These are phyloP conservation scores for Pyrocephalus nanus DNA, from an alignment of 2,797 vertebrate genomes.

Conservation along the genomic window DNA sequence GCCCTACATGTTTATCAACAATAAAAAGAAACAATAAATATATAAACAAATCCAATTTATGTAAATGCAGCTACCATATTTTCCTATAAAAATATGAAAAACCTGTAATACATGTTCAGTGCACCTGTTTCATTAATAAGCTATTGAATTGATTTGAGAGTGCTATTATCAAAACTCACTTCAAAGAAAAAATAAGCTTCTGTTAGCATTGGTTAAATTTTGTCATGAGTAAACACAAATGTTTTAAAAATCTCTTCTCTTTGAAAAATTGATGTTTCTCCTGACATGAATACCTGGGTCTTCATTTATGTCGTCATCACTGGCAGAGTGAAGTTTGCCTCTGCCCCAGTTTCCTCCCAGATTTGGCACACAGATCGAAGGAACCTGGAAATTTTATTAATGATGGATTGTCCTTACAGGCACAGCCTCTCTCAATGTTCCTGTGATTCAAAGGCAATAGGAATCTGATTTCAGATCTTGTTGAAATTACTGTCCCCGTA, in stretches of 20 bases:
- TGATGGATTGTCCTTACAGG: not conserved
- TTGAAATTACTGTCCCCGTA: not conserved
- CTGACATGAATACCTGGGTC: not conserved
- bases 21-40: not conserved
- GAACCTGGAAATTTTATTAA: not conserved
- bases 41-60: not conserved
- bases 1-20: not conserved
- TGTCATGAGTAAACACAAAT: not conserved
- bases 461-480: not conserved
- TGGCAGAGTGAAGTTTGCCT: not conserved
- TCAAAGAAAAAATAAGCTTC: not conserved
- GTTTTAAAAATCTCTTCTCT: not conserved
- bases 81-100: not conserved
- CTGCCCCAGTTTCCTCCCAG: not conserved
- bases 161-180: not conserved
- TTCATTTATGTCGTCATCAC: not conserved
- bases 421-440: not conserved
- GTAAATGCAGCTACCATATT: not conserved
- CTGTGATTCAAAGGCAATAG: not conserved
- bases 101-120: rapidly evolving
- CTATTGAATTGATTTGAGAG: not conserved
- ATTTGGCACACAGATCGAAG: not conserved
- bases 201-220: not conserved
- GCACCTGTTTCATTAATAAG: not conserved
- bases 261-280: not conserved